These are phyloP conservation scores for Thelaira solivaga DNA, from an alignment of 2,888 invertebrate species.

Conservation along the genomic window DNA sequence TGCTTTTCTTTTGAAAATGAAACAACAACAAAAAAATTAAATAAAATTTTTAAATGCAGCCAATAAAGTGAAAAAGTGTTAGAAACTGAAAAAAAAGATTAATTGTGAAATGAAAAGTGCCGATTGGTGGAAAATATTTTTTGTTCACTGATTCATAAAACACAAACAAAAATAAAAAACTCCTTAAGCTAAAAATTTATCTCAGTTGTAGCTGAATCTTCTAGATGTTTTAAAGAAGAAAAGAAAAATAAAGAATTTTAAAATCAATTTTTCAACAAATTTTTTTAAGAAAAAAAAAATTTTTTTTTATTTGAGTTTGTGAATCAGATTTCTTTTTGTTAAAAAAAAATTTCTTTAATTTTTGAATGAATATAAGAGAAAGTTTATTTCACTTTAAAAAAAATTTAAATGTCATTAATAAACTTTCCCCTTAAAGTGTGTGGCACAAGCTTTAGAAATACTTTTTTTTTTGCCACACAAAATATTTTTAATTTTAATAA, in stretches of 20 bases:
- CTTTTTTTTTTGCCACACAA: too few relatives aligned
- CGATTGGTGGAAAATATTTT: conserved; percentile 36
- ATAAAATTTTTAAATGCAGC: conserved; percentile 28
- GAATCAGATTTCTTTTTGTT: too few relatives aligned
- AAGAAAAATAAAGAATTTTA: too few relatives aligned
- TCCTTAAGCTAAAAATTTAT: not conserved
- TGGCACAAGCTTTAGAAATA: too few relatives aligned
- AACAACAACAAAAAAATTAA: not conserved
- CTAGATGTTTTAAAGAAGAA: not conserved
- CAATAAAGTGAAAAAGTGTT: conserved; percentile 38
- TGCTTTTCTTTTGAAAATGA: not conserved
- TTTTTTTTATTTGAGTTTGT: too few relatives aligned
- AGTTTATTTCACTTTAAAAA: too few relatives aligned
- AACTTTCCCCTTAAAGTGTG: too few relatives aligned
- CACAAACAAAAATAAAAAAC: not conserved
- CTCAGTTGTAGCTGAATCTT: not conserved
- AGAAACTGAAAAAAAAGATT: not conserved
- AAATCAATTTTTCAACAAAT: too few relatives aligned
- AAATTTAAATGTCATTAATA: too few relatives aligned
- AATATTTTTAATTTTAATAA: not conserved
- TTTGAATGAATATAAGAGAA: too few relatives aligned
- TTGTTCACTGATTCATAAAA: not conserved
- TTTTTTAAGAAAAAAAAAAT: too few relatives aligned
- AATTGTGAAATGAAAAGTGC: conserved; percentile 14
- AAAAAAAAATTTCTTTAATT: too few relatives aligned